phyloP scores from a whole-genome alignment of 2,888 invertebrate species.

The Tetragnatha montana region DNA sequence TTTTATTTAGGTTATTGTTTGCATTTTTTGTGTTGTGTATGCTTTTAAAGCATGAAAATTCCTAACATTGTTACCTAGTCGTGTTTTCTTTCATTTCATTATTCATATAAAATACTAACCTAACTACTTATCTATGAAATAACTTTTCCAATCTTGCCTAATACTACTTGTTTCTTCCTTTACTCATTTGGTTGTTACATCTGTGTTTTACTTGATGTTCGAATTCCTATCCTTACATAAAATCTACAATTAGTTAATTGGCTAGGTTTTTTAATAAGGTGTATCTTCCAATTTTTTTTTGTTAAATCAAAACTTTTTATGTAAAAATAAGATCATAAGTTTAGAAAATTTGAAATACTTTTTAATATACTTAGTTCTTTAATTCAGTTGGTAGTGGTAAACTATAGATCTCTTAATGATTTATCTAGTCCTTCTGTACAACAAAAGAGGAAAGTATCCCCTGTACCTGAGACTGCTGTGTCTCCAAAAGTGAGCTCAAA shows the following conservation, averaged over 20 bases:
- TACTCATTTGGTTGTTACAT: too few species aligned
- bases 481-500: slow-evolving; percentile 23
- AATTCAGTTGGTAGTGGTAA: not conserved
- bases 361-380: not conserved
- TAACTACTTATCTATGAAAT: too few species aligned
- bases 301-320: not conserved
- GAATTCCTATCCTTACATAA: too few species aligned
- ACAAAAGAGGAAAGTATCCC: slow-evolving; percentile 30
- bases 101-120: too few species aligned
- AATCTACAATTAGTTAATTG: not conserved
- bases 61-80: too few species aligned
- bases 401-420: not conserved
- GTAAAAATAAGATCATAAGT: not conserved
- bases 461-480: slow-evolving; percentile 6
- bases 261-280: not conserved
- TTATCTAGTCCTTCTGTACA: slow-evolving; percentile 26
- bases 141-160: too few species aligned
- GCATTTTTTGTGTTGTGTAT: too few species aligned
- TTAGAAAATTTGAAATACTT: not conserved
- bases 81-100: too few species aligned
- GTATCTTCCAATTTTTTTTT: not conserved
- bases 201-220: too few species aligned
- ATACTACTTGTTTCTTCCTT: too few species aligned
- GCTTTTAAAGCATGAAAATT: too few species aligned
- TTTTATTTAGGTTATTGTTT: too few species aligned